A percentile compares a stretch with the other conserved stretches of the same genome.
phyloP scores from a whole-genome alignment of 2,113 vertebrate species.

The Cyphomyrus discorhynchus region DNA sequence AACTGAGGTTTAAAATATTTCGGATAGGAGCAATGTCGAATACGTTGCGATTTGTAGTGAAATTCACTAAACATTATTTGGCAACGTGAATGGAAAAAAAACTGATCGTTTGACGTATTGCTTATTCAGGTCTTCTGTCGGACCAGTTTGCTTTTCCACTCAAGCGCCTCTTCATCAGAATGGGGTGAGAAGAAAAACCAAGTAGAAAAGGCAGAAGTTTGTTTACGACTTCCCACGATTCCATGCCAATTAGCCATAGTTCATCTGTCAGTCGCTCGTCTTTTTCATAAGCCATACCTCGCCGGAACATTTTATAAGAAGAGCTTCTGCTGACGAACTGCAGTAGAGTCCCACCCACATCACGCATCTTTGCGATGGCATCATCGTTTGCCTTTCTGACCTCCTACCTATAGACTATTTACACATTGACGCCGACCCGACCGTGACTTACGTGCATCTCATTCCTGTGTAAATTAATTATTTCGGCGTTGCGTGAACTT shows the following conservation, averaged over 20 bases:
- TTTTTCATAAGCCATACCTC: constrained; percentile 60
- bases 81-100: constrained; percentile 32
- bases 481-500: neutral
- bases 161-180: constrained; percentile 54
- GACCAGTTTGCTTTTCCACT: constrained; percentile 51
- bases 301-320: constrained; percentile 34
- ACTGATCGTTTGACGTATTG: constrained; percentile 43
- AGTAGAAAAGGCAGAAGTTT: constrained; percentile 67
- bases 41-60: neutral
- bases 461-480: neutral
- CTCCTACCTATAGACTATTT: neutral
- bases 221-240: constrained; percentile 73
- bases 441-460: neutral
- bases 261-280: constrained; percentile 62
- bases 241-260: constrained; percentile 62
- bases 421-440: neutral
- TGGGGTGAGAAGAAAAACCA: constrained; percentile 47
- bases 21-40: neutral
- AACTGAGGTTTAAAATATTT: neutral
- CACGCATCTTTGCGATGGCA: neutral
- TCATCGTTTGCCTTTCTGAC: neutral
- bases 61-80: neutral
- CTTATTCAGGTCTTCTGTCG: constrained; percentile 40
- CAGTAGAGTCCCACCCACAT: neutral
- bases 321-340: neutral